Percentiles rank a stretch among this genome's conserved stretches.
Evolutionary conservation across 2,113 vertebrate genomes (phyloP).

Genomic region (Porphyrio hochstetteri): DNA sequence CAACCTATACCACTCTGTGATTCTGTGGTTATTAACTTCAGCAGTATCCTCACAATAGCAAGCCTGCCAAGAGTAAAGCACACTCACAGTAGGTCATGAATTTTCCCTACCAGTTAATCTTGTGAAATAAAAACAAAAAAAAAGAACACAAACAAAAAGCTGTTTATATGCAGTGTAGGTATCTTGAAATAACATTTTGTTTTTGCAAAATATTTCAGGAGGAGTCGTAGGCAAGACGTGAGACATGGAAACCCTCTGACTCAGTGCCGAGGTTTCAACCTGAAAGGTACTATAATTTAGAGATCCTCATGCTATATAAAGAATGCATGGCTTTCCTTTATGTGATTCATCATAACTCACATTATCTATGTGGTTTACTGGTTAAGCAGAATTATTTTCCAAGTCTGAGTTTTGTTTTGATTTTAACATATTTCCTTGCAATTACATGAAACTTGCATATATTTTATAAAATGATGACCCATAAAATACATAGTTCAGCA

Average conservation of each 20-base stretch:
- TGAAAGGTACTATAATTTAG: slow-evolving; percentile 87
- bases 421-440: background rate
- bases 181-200: background rate
- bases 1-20: no score
- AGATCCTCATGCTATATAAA: background rate
- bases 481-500: background rate
- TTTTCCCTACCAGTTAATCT: background rate
- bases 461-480: background rate
- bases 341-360: slow-evolving; percentile 39
- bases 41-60: background rate
- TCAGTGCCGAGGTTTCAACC: slow-evolving; percentile 95
- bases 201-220: slow-evolving; percentile 73
- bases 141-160: background rate
- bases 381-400: background rate
- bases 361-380: background rate
- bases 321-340: background rate
- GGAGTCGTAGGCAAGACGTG: slow-evolving; percentile 95
- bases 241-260: slow-evolving; percentile 96
- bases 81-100: background rate
- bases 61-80: background rate
- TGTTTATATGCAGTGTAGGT: background rate
- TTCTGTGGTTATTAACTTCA: background rate
- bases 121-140: background rate
- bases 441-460: background rate
- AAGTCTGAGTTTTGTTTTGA: background rate